Percentiles rank a stretch among this genome's conserved stretches.
Evolutionary conservation across 2,797 vertebrate genomes (phyloP).

Genomic region (Semaprochilodus insignis): DNA sequence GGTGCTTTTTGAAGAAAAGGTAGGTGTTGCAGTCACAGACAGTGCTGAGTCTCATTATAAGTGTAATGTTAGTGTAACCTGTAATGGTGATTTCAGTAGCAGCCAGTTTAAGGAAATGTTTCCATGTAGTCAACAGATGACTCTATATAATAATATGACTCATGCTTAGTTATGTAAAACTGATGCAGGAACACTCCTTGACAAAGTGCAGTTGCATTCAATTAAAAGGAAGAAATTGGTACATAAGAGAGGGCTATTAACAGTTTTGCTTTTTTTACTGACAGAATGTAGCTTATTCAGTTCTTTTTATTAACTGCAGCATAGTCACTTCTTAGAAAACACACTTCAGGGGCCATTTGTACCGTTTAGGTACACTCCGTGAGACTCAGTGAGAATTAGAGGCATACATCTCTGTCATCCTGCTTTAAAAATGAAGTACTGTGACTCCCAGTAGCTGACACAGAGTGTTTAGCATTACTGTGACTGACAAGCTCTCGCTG

Average conservation of each 20-base stretch:
- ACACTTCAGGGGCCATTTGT: background rate
- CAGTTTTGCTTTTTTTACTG: background rate
- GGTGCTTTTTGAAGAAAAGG: conserved; percentile 80
- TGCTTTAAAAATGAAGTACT: background rate
- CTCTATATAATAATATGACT: background rate
- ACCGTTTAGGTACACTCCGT: background rate
- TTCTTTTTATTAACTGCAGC: background rate
- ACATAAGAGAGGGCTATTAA: background rate
- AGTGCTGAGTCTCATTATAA: background rate
- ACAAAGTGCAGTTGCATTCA: background rate
- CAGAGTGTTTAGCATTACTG: conserved; percentile 5
- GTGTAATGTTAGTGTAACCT: background rate
- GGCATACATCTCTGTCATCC: background rate
- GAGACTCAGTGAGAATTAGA: background rate
- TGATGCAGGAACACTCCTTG: background rate
- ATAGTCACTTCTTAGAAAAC: background rate
- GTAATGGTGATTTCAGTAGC: background rate
- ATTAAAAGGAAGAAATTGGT: background rate
- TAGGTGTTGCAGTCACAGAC: conserved; percentile 66
- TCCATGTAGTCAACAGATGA: background rate
- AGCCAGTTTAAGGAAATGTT: background rate
- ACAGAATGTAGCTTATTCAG: background rate
- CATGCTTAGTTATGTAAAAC: conserved; percentile 1
- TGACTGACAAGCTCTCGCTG: conserved; percentile 22
- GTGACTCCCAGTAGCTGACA: conserved; percentile 10